Evolutionary conservation across 2,797 vertebrate genomes (phyloP).

Genomic region (Ambastaia sidthimunki): DNA sequence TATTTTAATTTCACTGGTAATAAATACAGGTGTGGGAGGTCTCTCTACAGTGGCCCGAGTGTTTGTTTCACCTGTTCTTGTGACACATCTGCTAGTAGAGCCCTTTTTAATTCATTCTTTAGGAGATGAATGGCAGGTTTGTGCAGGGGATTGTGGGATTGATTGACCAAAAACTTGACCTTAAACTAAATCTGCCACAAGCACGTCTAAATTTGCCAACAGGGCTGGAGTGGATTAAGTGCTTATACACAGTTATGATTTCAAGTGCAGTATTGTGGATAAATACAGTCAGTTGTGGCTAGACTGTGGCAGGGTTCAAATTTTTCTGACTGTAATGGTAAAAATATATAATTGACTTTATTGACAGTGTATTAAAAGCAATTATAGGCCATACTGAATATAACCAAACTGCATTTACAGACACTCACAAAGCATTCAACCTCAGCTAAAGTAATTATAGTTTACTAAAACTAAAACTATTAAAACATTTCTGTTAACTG

Average conservation of each 20-base stretch:
- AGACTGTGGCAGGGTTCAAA: not conserved
- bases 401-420: not conserved
- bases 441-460: not conserved
- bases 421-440: not conserved
- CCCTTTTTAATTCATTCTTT: not conserved
- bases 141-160: not conserved
- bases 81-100: not conserved
- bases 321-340: not conserved
- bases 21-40: constrained; percentile 31
- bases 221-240: not conserved
- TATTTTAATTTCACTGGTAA: constrained; percentile 26
- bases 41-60: not conserved
- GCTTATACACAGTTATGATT: not conserved
- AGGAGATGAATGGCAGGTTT: not conserved
- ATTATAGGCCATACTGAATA: not conserved
- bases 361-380: not conserved
- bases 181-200: not conserved
- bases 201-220: not conserved
- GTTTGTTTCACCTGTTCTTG: constrained; percentile 7
- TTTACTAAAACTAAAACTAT: too few relatives aligned
- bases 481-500: too few relatives aligned
- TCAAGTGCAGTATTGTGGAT: not conserved
- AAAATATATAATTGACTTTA: not conserved
- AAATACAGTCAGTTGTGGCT: not conserved
- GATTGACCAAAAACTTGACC: not conserved